A percentile compares a stretch with the other conserved stretches of the same genome.
phyloP scores from a whole-genome alignment of 2,797 vertebrate genomes.

The Lutjanus argentimaculatus region DNA sequence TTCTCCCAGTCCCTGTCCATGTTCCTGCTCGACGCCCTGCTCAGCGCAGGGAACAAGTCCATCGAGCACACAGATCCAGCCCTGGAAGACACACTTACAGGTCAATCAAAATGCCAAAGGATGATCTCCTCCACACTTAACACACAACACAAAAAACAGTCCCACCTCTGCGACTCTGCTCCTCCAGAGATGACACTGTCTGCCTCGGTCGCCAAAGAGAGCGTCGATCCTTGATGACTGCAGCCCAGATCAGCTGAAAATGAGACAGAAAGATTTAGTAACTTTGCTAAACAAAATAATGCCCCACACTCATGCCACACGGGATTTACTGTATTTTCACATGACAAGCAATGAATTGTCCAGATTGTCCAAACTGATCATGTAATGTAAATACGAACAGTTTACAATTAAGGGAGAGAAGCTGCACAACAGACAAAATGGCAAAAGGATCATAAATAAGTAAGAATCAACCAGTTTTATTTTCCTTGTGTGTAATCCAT shows the following conservation, averaged over 20 bases:
- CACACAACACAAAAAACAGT: background rate
- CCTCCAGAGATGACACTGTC: constrained; percentile 94
- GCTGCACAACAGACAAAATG: background rate
- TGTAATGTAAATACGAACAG: background rate
- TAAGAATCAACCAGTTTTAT: background rate
- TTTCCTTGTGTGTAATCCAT: background rate
- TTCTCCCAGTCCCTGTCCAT: constrained; percentile 98
- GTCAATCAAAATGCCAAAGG: background rate
- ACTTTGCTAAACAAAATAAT: background rate
- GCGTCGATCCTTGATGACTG: constrained; percentile 93
- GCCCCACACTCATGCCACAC: background rate
- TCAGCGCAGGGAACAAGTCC: constrained; percentile 89
- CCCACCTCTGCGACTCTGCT: constrained; percentile 79
- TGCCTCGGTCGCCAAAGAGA: constrained; percentile 93
- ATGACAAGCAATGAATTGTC: background rate
- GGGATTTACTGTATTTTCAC: background rate
- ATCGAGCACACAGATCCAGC: constrained; percentile 87
- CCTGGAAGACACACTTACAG: constrained; percentile 49
- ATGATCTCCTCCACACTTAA: background rate
- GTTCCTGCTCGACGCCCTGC: constrained; percentile 91
- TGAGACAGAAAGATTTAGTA: constrained; percentile 13
- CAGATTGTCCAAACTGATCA: background rate
- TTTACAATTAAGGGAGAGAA: constrained; percentile 14
- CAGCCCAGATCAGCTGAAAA: constrained; percentile 90
- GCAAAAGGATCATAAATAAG: background rate